Evolutionary conservation across 2,888 invertebrate genomes (phyloP), one percentile per base, ranked within the genome.

Genomic region (Ommatoiulus sabulosus): DNA sequence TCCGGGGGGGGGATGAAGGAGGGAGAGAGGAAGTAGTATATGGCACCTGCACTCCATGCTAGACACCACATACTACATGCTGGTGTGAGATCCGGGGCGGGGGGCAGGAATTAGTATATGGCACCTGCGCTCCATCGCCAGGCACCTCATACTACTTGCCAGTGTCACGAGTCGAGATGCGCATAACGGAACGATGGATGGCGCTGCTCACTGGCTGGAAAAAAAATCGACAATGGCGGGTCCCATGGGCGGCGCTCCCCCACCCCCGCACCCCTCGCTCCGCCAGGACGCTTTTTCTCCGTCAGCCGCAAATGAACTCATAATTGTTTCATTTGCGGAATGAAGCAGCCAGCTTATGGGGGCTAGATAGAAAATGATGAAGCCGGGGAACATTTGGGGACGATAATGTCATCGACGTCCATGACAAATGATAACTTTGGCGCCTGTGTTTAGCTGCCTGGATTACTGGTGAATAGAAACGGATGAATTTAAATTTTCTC

Each of bases 381-480:
- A 12, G 44, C 20, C 35, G 7, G 5, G n/a, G 87, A 46, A 84
- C 52, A 86, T 86, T 80, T 52, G 63, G 24, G 87, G 44, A 86
- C 86, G 88, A 89, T 89, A 87, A 89, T 86, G 89, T 88, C 86
- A 85, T 86, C 89, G 88, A 87, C 44, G 48, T 80, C 46, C 89
- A 87, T 89, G 89, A 89, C 89, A 89, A 89, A 89, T 89, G 88
- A 87, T 85, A 84, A 88, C n/a, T 84, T 84, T 88, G 88, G 88
- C 88, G 88, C 88, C 88, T 84, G 85, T 88, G 89, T 88, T 89
- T 86, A 89, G 88, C 89, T 88, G 88, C 88, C 44, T 44, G 88
- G 88, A 89, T 89, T 89, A 52, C 72, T 52, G 63, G 44, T 7
- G 86, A 88, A 88, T 84, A 88, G 88, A 84, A 84, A 88, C 85